Evolutionary conservation across 2,113 vertebrate genomes (phyloP), one percentile per base, ranked within the genome.

Genomic region (Varanus salvator): DNA sequence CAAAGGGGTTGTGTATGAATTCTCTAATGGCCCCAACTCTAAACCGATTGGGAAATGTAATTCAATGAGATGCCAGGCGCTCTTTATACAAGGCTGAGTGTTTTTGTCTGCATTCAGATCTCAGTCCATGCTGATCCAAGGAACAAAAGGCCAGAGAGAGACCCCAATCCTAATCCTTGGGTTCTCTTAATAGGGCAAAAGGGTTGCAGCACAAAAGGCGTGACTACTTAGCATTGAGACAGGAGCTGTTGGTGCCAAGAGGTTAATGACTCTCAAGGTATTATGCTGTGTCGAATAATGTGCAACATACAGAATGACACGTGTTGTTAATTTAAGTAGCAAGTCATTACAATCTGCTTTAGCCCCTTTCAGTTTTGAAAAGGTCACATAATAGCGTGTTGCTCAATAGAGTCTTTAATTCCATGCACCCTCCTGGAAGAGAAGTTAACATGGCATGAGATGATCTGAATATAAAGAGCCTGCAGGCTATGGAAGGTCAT

Each of bases 231-330:
- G 91, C 92, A 92, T 93, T 94, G 94, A 95, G 93, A 90, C 87
- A 54, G 77, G 94, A 92, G 34, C 93, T 95, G 80, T 91, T 90
- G 87, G 57, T 93, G 94, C 95, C 92, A 93, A 93, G 94, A 96
- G 95, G 95, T 96, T 96, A 96, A 96, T 94, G 94, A 93, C 93
- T 92, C 94, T 86, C 92, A 88, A 2, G 23, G 93, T 89, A 93
- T 95, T 93, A 93, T 87, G 93, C 92, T 92, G 92, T 94, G 92
- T 77, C 57, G 92, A 94, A 94, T 95, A 96, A 96, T 95, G 95
- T 95, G 90, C 88, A 96, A 93, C 94, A 95, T 94, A 89, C 90
- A 92, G 94, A 95, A 94, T 91, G 92, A 94, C 94, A 95, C 92
- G 91, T 96, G 95, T 95, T 94, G 92, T 96, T 90, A 85, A 80